Evolutionary conservation across 1,140 invertebrate genomes (phyloP), one percentile per base, ranked within the genome.

Genomic region (Artemia franciscana): DNA sequence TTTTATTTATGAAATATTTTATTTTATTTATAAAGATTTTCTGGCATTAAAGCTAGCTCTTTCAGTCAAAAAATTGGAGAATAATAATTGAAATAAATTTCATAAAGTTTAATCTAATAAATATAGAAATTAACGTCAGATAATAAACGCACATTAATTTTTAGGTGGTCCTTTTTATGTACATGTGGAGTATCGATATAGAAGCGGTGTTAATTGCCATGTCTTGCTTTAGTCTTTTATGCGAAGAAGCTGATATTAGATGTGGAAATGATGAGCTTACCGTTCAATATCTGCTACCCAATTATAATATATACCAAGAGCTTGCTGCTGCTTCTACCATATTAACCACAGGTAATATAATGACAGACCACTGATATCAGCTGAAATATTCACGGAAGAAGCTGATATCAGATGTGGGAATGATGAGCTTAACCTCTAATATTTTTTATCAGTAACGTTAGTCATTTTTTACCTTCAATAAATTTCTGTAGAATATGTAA

Each of bases 161-260:
- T 12, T 71, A 91, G 87, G 89, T 95, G 69, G 92, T 96, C 25
- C 94, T 96, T 73, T 93, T 96, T 70, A 94, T 97, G 85, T 97
- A 96, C 71, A 77, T 98, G 25, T 98, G 94, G 94, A 93, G 89
- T 65, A 91, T 94, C 65, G 92, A 98, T 72, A 88, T 94, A 71
- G 92, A 96, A 71, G 89, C 91, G 15, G 91, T 96, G 15, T 75
- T 94, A 15, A 88, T 93, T 3, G 84, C 91, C 0, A 91, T 96
- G 82, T 95, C 90, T 2, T 97, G 92, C 73, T 97, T 97, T 75
- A 84, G 86, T 58, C 75, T 95, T 57, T 77, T 97, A 1, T 95
- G 91, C 74, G 89, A 95, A 75, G 92, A 97, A 75, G 91, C 91
- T 0, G 93, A 97, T 69, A 95, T 95, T 64, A 79, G 91, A 26